These are phyloP conservation scores for Formica aserva DNA, from an alignment of 2,888 invertebrate genomes.

Conservation along the genomic window DNA sequence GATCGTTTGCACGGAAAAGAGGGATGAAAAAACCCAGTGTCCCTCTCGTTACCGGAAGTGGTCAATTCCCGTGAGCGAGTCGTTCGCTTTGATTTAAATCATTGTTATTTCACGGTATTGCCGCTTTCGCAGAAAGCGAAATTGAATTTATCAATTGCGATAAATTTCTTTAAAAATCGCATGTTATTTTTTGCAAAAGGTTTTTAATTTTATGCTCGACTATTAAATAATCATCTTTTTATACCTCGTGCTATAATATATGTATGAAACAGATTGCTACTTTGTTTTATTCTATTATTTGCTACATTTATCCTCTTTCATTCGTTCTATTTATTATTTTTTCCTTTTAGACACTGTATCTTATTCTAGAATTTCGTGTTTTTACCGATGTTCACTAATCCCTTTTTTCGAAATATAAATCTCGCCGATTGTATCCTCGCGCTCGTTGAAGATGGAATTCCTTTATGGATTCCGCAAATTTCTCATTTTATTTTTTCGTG, in stretches of 20 bases:
- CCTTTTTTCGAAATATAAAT: slow-evolving; percentile 7
- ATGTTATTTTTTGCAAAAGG: background rate
- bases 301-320: background rate
- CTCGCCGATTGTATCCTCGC: slow-evolving; percentile 5
- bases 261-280: background rate
- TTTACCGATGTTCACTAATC: slow-evolving; percentile 19
- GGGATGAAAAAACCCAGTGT: background rate
- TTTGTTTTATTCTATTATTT: background rate
- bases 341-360: slow-evolving; percentile 2
- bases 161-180: background rate
- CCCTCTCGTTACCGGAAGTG: slow-evolving; percentile 15
- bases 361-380: slow-evolving; percentile 33
- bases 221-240: background rate
- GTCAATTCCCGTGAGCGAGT: background rate
- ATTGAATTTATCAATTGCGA: background rate
- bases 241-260: background rate
- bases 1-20: slow-evolving; percentile 5
- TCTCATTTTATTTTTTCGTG: background rate
- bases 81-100: background rate
- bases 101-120: background rate
- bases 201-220: background rate
- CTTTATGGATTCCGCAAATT: slow-evolving; percentile 20
- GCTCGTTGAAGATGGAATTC: background rate
- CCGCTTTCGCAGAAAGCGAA: background rate
- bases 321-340: background rate